Evolutionary conservation across 2,888 invertebrate species (phyloP).

Genomic region (Drosophila antonietae): DNA sequence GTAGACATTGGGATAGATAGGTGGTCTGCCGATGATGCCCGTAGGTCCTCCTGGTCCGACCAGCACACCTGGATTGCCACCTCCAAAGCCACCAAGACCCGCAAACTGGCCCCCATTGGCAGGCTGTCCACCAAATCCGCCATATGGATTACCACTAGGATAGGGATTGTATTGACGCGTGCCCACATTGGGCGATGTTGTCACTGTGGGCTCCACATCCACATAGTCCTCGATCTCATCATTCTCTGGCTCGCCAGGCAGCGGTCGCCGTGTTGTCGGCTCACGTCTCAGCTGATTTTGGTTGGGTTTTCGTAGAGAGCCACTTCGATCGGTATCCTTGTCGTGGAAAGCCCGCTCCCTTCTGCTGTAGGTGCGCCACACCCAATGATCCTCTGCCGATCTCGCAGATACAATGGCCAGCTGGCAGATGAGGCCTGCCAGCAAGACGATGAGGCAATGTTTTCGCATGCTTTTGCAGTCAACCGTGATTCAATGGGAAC

Average conservation of each 20-base stretch:
- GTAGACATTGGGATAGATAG: conserved; percentile 53
- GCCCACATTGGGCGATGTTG: conserved; percentile 65
- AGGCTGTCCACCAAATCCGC: conserved; percentile 42
- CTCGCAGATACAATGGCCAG: conserved; percentile 45
- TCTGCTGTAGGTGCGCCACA: conserved; percentile 74
- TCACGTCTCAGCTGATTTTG: conserved; percentile 72
- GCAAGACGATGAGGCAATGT: conserved; percentile 59
- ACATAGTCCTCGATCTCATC: conserved; percentile 83
- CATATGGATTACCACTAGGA: conserved; percentile 29
- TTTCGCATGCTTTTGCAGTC: conserved; percentile 47
- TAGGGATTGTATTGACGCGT: conserved; percentile 76
- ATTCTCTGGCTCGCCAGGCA: conserved; percentile 75
- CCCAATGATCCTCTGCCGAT: conserved; percentile 76
- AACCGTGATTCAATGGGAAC: conserved; percentile 17
- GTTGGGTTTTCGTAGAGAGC: conserved; percentile 44
- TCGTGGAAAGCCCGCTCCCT: conserved; percentile 66
- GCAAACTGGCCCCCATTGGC: conserved; percentile 53
- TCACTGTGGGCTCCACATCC: conserved; percentile 73
- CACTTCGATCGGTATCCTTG: conserved; percentile 45
- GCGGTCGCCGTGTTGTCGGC: conserved; percentile 80
- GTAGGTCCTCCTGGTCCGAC: conserved; percentile 86
- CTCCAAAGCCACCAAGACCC: conserved; percentile 44
- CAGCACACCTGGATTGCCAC: conserved; percentile 75
- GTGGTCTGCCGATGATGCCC: conserved; percentile 73
- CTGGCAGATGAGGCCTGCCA: conserved; percentile 34